These are phyloP conservation scores for Fistularia tabacaria DNA, from an alignment of 2,797 vertebrate species.

Conservation along the genomic window DNA sequence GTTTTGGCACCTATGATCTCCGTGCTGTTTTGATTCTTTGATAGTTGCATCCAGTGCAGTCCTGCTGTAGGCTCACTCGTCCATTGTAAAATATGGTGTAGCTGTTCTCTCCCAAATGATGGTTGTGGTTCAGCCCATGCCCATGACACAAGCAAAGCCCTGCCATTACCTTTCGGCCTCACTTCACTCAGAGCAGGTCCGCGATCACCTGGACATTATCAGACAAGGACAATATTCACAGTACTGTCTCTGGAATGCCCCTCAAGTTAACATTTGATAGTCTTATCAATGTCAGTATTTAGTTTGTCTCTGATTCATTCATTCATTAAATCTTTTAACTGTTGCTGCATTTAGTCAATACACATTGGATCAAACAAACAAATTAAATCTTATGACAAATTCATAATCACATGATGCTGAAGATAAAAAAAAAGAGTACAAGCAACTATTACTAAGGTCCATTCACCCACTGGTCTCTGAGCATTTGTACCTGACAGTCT, in stretches of 20 bases:
- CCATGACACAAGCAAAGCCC: conserved; percentile 51
- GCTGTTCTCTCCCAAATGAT: neutral
- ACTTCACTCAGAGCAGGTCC: conserved; percentile 40
- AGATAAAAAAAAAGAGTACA: neutral
- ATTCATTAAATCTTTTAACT: no score
- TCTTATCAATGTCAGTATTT: no score
- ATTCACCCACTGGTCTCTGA: neutral
- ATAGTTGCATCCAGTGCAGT: conserved; percentile 69
- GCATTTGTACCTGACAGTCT: conserved; percentile 41
- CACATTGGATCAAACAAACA: no score
- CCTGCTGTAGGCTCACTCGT: conserved; percentile 12
- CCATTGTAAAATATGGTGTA: conserved; percentile 79
- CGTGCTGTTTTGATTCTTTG: conserved; percentile 33
- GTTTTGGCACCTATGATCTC: conserved; percentile 68
- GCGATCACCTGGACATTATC: conserved; percentile 52
- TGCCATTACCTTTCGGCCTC: conserved; percentile 28
- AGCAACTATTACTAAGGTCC: neutral
- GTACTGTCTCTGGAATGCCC: neutral
- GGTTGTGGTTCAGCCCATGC: conserved; percentile 1
- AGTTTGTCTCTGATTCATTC: no score
- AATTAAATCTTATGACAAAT: no score
- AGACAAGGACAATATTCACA: neutral
- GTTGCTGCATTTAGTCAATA: no score
- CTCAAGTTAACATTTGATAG: no score
- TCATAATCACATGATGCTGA: no score